A percentile compares a stretch with the other conserved stretches of the same genome.
These are phyloP conservation scores for Microctonus hyperodae DNA, from an alignment of 2,888 invertebrate species.

Conservation along the genomic window DNA sequence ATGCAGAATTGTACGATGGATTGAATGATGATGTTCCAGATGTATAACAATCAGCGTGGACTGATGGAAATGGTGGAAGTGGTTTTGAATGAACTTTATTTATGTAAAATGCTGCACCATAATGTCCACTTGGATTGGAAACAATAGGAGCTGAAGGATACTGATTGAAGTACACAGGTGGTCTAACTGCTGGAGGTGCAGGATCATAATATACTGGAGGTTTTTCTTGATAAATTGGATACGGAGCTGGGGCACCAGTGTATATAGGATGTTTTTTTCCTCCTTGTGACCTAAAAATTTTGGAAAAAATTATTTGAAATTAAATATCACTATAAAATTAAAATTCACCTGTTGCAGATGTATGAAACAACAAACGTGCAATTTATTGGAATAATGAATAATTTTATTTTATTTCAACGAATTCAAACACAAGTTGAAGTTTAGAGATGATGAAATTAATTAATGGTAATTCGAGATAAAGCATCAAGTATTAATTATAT, in stretches of 20 bases:
- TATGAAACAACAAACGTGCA: too few species aligned
- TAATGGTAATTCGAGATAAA: too few species aligned
- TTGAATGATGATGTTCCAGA: background rate
- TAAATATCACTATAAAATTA: too few species aligned
- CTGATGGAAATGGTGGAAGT: background rate
- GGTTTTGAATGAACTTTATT: background rate
- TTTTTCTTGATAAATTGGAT: background rate
- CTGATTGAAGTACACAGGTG: background rate
- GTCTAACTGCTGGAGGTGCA: background rate
- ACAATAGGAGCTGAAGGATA: background rate
- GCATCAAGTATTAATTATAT: too few species aligned
- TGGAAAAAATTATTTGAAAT: too few species aligned
- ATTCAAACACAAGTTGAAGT: too few species aligned
- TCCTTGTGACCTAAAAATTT: too few species aligned
- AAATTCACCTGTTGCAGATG: too few species aligned
- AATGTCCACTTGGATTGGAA: background rate
- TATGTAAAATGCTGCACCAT: background rate
- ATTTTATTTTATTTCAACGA: too few species aligned
- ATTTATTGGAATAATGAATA: too few species aligned
- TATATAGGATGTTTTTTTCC: background rate
- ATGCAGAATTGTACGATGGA: background rate
- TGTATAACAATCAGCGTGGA: background rate
- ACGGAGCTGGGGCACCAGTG: background rate
- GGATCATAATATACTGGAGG: background rate
- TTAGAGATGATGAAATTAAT: too few species aligned